Conservation (phyloP, 2,888 invertebrate genomes). For the Eremobia ochroleuca region DNA sequence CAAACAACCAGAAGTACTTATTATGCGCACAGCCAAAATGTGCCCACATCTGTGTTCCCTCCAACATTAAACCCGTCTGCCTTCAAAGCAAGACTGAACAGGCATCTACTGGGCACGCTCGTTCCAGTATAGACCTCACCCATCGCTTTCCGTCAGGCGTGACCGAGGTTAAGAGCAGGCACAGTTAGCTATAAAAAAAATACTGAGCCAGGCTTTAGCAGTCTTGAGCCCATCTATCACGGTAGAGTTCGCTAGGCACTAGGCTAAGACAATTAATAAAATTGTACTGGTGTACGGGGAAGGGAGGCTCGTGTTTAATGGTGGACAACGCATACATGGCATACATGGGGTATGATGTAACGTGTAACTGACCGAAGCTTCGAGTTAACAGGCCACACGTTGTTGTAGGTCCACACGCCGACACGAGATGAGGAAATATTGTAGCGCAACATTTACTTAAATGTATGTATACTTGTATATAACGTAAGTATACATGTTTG, state of each 20-base stretch:
- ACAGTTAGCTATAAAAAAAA: neutral
- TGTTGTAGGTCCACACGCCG: constrained; percentile 44
- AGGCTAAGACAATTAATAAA: neutral
- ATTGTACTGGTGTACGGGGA: neutral
- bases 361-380: constrained; percentile 43
- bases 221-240: neutral
- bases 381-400: constrained; percentile 32
- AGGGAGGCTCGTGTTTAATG: constrained; percentile 16
- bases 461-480: constrained; percentile 31
- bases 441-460: constrained; percentile 46
- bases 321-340: constrained; percentile 10
- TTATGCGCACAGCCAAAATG: too few species aligned
- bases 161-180: too few species aligned
- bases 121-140: neutral
- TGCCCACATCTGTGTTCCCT: too few species aligned
- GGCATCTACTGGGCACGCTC: neutral
- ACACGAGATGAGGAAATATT: constrained; percentile 57
- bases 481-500: constrained; percentile 42
- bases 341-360: constrained; percentile 33
- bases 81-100: neutral
- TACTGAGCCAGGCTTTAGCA: constrained; percentile 6
- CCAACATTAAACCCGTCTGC: neutral
- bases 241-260: neutral
- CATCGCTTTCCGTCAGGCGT: neutral
- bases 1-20: too few species aligned